Evolutionary conservation across 2,797 vertebrate species (phyloP), one percentile per base, ranked within the genome.

Genomic region (Miichthys miiuy): DNA sequence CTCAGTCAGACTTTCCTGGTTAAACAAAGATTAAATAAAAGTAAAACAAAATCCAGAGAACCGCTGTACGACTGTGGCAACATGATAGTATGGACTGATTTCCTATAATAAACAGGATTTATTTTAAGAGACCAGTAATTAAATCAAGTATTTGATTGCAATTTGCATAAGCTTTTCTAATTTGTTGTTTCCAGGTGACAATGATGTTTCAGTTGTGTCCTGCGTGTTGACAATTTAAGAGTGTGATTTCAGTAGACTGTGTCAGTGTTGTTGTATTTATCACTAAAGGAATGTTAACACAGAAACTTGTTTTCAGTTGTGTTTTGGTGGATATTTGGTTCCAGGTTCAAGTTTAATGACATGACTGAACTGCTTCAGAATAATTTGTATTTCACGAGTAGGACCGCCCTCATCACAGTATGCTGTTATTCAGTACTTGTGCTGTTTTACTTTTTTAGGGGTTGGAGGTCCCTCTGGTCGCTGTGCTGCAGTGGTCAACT

Each of bases 401-500:
- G 13, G 5, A 3, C 6, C 23, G 3, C 5, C 23, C 5, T n/a
- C 46, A n/a, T 12, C 6, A 2, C 27, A 38, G 17, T 30, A 7
- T 57, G 41, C 20, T n/a, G 6, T 6, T 27, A 9, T 27, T 30
- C 4, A 47, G 14, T 4, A 10, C 34, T 17, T 13, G 50, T 54
- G 66, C n/a, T 56, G 5, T 14, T 16, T 42, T 68, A 4, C 34
- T 38, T 52, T 41, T 74, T 55, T 84, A 98, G 97, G 97, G 97
- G 16, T 88, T 98, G 48, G 97, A 98, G 92, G 97, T 98, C 18
- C 97, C 97, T 0, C 90, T 99, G 82, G 96, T 98, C 4, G 97
- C 97, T 0, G 96, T 98, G 70, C 88, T 99, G 58, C 97, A 97
- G 91, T 99, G 97, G 97, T 98, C 97, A 0, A 97, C 97, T 9